Evolutionary conservation across 2,113 vertebrate genomes (phyloP).

Genomic region (Antigone vipio): DNA sequence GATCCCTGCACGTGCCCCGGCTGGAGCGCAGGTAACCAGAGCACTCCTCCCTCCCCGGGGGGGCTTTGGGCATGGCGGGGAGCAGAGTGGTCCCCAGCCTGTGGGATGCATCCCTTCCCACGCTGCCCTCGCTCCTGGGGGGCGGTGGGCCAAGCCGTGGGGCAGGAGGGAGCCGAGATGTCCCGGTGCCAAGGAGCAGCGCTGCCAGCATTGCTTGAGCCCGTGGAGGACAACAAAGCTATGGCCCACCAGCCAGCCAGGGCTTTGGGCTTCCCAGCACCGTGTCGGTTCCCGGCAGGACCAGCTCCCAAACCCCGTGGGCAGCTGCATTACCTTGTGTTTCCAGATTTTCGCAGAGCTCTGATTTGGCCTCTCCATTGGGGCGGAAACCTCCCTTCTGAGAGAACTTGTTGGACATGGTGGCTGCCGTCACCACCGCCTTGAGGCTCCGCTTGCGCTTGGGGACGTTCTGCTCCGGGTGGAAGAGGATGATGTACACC

Average conservation of each 20-base stretch:
- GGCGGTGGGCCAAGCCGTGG: not conserved
- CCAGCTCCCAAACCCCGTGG: accelerated
- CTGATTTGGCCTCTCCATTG: slow-evolving; percentile 94
- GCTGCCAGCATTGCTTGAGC: accelerated
- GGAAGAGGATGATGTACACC: slow-evolving; percentile 95
- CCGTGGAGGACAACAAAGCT: not conserved
- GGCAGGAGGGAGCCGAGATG: not conserved
- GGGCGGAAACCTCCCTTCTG: slow-evolving; percentile 90
- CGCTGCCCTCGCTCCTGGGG: accelerated
- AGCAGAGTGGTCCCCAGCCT: not conserved
- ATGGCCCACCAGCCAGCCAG: not conserved
- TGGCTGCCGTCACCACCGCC: slow-evolving; percentile 92
- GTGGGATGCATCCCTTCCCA: not conserved
- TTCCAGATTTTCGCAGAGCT: slow-evolving; percentile 94
- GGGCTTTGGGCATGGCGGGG: accelerated
- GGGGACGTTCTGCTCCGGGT: slow-evolving; percentile 95
- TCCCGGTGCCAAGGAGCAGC: not conserved
- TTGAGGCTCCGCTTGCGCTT: slow-evolving; percentile 97
- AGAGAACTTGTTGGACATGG: slow-evolving; percentile 98
- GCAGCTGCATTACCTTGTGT: slow-evolving; percentile 81
- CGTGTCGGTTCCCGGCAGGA: accelerated
- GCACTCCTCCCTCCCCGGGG: not conserved
- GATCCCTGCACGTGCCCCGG: accelerated
- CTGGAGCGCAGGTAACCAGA: not conserved
- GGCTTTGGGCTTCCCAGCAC: not conserved